phyloP scores from a whole-genome alignment of 2,888 invertebrate species.

The Pomacea canaliculata region DNA sequence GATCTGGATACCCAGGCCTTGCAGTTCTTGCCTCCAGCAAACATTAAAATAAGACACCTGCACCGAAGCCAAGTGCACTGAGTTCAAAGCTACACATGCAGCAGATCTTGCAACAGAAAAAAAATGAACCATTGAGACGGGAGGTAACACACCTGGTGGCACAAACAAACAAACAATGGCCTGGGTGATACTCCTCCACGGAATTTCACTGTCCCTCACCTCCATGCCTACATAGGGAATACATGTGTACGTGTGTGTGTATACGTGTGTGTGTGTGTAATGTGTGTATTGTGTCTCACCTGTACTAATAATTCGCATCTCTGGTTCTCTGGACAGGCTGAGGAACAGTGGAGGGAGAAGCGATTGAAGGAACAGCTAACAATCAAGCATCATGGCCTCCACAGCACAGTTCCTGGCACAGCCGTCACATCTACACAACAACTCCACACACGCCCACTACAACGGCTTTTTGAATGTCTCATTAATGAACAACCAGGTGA shows the following conservation, averaged over 20 bases:
- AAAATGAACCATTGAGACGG: too few relatives aligned
- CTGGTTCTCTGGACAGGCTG: too few relatives aligned
- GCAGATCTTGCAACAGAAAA: too few relatives aligned
- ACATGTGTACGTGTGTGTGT: conserved; percentile 12
- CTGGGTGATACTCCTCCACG: background rate
- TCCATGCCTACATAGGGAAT: background rate
- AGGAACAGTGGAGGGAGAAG: conserved; percentile 78
- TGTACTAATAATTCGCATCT: too few relatives aligned
- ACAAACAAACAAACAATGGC: too few relatives aligned
- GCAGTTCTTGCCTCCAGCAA: too few relatives aligned
- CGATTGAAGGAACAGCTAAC: conserved; percentile 92
- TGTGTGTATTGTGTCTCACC: too few relatives aligned
- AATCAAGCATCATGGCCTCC: conserved; percentile 97
- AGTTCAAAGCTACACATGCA: too few relatives aligned
- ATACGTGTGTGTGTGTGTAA: conserved; percentile 4
- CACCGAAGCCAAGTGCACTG: too few relatives aligned
- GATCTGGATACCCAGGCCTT: too few relatives aligned
- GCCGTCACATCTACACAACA: background rate
- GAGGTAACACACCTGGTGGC: too few relatives aligned
- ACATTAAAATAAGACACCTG: too few relatives aligned
- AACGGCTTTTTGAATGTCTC: background rate
- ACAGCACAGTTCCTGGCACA: conserved; percentile 80
- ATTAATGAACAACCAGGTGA: background rate
- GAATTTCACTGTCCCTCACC: background rate
- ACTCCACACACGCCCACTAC: background rate